phyloP scores from a whole-genome alignment of 2,797 vertebrate genomes.

The Lepus townsendii region DNA sequence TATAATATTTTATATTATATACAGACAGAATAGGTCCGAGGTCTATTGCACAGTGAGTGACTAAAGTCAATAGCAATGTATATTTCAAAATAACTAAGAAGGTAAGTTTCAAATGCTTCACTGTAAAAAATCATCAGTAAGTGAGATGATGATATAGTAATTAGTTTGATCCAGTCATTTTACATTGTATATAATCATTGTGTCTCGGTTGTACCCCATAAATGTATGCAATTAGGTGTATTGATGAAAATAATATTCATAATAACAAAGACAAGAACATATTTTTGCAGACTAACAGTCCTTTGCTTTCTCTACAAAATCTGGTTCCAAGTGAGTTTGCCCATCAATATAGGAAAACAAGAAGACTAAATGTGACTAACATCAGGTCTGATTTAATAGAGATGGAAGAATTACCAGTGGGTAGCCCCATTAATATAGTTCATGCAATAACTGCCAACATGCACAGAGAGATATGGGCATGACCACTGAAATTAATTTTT shows the following conservation, averaged over 20 bases:
- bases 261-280: not conserved
- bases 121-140: not conserved
- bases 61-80: not conserved
- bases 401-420: not conserved
- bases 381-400: not conserved
- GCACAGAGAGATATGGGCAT: not conserved
- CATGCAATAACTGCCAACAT: not conserved
- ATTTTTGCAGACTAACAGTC: not conserved
- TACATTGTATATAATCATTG: no score
- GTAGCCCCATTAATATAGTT: not conserved
- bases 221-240: not conserved
- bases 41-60: not conserved
- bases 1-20: not conserved
- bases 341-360: not conserved
- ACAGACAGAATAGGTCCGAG: not conserved
- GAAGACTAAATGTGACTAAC: constrained; percentile 7
- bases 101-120: not conserved
- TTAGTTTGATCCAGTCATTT: not conserved
- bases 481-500: constrained; percentile 43
- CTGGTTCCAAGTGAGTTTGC: not conserved
- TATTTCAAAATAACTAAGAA: not conserved
- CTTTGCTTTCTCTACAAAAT: constrained; percentile 11
- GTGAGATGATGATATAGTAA: not conserved
- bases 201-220: no score
- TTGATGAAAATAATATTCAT: not conserved